These are phyloP conservation scores for Pantherophis vulpinus DNA, from an alignment of 2,797 vertebrate species.

Conservation along the genomic window DNA sequence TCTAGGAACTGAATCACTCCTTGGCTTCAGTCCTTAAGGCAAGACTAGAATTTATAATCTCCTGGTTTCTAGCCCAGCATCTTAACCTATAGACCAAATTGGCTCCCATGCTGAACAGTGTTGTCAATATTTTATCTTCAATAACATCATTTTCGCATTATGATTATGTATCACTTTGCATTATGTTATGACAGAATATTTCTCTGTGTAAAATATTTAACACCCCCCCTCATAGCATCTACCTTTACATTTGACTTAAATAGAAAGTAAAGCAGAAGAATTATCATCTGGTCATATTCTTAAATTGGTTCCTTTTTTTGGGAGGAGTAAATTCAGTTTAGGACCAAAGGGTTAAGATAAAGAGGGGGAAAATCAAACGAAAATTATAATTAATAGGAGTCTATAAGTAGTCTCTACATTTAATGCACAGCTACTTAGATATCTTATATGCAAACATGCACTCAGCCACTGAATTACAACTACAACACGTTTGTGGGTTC, in stretches of 20 bases:
- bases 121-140: not conserved
- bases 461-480: not conserved
- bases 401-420: not conserved
- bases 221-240: not conserved
- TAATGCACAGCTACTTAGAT: not conserved
- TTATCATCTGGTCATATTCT: not conserved
- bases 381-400: not conserved
- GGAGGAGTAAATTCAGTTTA: not conserved
- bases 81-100: not conserved
- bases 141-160: not conserved
- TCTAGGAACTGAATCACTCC: not conserved
- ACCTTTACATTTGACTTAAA: not conserved
- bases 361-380: not conserved
- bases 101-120: not conserved
- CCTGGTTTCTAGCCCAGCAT: not conserved
- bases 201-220: not conserved
- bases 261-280: not conserved
- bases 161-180: no score
- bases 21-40: not conserved
- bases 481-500: not conserved
- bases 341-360: not conserved
- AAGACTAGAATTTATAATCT: not conserved
- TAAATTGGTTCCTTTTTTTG: not conserved
- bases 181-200: not conserved
- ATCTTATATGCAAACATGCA: not conserved